phyloP scores from a whole-genome alignment of 2,797 vertebrate genomes.

The Xenentodon cancila region DNA sequence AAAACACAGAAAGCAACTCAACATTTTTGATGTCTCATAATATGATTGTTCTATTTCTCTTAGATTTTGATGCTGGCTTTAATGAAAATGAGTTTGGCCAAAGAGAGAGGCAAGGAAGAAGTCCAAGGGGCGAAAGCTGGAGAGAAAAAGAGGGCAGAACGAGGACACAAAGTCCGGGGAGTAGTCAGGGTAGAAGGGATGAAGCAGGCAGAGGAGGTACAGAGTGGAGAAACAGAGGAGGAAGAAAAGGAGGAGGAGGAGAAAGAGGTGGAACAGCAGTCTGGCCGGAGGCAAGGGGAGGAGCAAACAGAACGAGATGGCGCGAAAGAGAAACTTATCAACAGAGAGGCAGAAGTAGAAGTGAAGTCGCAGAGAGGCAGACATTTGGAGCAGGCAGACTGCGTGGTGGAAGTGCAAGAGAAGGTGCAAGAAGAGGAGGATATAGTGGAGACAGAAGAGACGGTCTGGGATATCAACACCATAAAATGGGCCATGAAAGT shows the following conservation, averaged over 20 bases:
- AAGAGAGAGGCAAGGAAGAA: not conserved
- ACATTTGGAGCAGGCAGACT: constrained; percentile 10
- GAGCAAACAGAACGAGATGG: too few species aligned
- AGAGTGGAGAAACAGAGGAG: not conserved
- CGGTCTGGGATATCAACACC: constrained; percentile 38
- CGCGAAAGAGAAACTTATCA: not conserved
- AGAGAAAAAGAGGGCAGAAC: not conserved
- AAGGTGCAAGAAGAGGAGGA: constrained; percentile 19
- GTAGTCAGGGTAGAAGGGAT: not conserved
- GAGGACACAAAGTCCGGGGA: too few species aligned
- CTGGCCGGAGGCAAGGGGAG: not conserved
- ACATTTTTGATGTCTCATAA: not conserved
- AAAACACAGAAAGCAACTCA: not conserved
- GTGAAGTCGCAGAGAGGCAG: constrained; percentile 4
- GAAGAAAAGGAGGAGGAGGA: not conserved
- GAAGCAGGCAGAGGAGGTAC: not conserved
- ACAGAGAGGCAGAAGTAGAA: constrained; percentile 7
- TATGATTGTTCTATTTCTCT: constrained; percentile 1
- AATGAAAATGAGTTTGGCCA: constrained; percentile 8
- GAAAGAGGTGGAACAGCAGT: not conserved
- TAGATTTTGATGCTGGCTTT: constrained; percentile 40
- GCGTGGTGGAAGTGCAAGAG: constrained; percentile 7
- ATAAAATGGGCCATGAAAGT: constrained; percentile 80
- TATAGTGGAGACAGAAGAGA: constrained; percentile 18
- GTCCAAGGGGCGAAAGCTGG: not conserved